Evolutionary conservation across 2,888 invertebrate species (phyloP).

Genomic region (Smittia sp.): DNA sequence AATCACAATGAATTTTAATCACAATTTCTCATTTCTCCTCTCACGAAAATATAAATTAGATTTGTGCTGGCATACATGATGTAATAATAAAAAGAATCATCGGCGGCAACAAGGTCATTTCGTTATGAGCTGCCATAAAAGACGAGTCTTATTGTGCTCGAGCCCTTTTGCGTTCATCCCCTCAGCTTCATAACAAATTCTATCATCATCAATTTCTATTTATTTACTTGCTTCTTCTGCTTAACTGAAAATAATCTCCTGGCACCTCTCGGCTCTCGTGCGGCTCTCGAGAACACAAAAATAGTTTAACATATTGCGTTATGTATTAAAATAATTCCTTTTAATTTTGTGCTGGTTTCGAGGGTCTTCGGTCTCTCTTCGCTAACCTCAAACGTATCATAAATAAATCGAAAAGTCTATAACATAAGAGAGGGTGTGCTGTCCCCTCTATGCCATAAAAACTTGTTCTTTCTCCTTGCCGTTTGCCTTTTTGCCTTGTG

Average conservation of each 20-base stretch:
- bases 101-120: conserved; percentile 13
- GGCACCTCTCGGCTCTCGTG: background rate
- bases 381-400: conserved; percentile 40
- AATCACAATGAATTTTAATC: conserved; percentile 38
- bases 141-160: background rate
- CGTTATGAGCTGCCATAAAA: background rate
- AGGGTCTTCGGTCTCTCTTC: background rate
- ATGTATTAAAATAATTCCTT: conserved; percentile 36
- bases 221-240: conserved; percentile 31
- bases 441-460: conserved; percentile 3
- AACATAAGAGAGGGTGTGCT: conserved; percentile 6
- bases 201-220: conserved; percentile 41
- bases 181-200: conserved; percentile 31
- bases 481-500: conserved; percentile 26
- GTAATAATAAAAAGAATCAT: conserved; percentile 4
- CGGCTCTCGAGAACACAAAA: conserved; percentile 13
- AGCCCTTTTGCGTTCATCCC: conserved; percentile 1
- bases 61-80: background rate
- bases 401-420: conserved; percentile 39
- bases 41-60: conserved; percentile 35
- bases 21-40: conserved; percentile 36
- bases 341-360: background rate
- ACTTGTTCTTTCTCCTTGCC: conserved; percentile 11
- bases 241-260: conserved; percentile 32
- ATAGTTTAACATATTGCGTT: conserved; percentile 37